These are phyloP conservation scores for Nebria salina DNA, from an alignment of 2,888 invertebrate genomes.

Conservation along the genomic window DNA sequence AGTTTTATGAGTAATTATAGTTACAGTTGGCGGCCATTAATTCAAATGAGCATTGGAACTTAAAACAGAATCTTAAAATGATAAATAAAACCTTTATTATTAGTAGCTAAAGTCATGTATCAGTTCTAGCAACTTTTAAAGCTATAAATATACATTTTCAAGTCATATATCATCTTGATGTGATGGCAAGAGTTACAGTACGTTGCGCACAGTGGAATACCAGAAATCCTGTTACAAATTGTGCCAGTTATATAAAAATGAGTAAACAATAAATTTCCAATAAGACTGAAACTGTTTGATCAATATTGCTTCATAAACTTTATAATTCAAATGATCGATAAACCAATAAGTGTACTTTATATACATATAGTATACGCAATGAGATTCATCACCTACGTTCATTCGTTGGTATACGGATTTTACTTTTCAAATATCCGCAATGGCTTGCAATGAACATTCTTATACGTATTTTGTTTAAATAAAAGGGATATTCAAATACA, in stretches of 20 bases:
- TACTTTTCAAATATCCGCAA: too few species aligned
- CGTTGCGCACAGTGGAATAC: neutral
- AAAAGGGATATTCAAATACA: too few species aligned
- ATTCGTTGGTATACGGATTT: too few species aligned
- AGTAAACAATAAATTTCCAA: neutral
- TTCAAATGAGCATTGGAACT: neutral
- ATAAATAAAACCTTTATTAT: neutral
- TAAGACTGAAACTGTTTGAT: neutral
- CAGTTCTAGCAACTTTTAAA: neutral
- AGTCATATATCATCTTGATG: neutral
- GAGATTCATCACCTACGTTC: too few species aligned
- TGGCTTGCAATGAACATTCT: too few species aligned
- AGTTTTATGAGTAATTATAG: neutral
- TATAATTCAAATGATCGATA: too few species aligned
- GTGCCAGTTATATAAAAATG: neutral
- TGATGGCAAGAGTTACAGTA: neutral
- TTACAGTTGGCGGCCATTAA: slow-evolving; percentile 1
- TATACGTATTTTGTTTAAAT: too few species aligned
- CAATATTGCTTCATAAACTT: too few species aligned
- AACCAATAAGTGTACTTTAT: too few species aligned
- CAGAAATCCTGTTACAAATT: neutral
- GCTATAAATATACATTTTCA: neutral
- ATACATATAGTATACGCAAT: too few species aligned
- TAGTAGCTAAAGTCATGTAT: neutral
- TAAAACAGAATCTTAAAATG: neutral